Evolutionary conservation across 2,888 invertebrate genomes (phyloP), one percentile per base, ranked within the genome.

Genomic region (Cheilosia vulpina): DNA sequence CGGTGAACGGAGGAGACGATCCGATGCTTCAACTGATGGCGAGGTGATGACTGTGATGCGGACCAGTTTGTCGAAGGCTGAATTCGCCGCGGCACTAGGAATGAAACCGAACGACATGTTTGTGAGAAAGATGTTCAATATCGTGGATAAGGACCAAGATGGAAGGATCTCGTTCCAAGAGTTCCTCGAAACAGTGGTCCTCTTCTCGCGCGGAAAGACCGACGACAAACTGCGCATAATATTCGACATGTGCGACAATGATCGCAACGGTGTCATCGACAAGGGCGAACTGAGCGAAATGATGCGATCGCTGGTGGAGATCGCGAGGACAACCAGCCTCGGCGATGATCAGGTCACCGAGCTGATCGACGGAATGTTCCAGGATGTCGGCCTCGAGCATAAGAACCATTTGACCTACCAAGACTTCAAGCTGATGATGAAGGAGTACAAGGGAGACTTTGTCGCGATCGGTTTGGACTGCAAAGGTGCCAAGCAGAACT

Each of bases 221-320:
- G 98, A 98, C 89, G 98, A 98, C 90, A 98, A 98, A 89, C 93
- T 98, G 43, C 94, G 98, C 5, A 98, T 98, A 41, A 97, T 99
- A 87, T 98, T 98, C 90, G 98, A 98, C 91, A 98, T 99, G 98
- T 98, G 98, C 89, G 98, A 98, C 90, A 97, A 98, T 89, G 97
- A 98, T 90, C 95, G 97, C 17, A 98, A 98, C 89, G 98, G 98
- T 0, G 97, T 97, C 0, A 98, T 98, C 77, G 98, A 98, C 90
- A 98, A 98, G 89, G 96, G 95, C 1, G 98, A 98, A 90, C 93
- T 99, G 21, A 97, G 97, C 24, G 98, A 98, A 91, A 98, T 99
- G 97, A 93, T 99, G 90, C 93, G 98, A 21, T 98, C 98, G 0
- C 92, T 98, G 34, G 98, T 98, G 0, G 98, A 98, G 92, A 98